Evolutionary conservation across 2,113 vertebrate genomes (phyloP).

Genomic region (Pachypanchax playfairii): DNA sequence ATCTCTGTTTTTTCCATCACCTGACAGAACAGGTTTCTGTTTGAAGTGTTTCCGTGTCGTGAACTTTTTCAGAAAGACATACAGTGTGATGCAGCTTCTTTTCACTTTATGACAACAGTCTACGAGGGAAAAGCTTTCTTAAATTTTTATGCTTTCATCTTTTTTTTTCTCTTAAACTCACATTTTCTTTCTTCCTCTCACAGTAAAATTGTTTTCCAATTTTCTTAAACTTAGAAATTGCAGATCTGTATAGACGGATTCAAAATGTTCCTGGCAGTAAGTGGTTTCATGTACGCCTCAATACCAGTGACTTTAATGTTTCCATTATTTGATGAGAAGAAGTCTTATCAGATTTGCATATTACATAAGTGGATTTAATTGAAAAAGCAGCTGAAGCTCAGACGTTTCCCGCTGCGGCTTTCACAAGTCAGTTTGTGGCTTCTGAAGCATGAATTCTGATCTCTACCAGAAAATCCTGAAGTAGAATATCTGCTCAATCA

Average conservation of each 20-base stretch:
- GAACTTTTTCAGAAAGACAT: no score
- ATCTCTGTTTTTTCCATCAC: not conserved
- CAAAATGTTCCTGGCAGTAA: slow-evolving; percentile 70
- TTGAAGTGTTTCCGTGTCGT: not conserved
- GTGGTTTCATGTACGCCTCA: slow-evolving; percentile 59
- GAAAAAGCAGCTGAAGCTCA: slow-evolving; percentile 30
- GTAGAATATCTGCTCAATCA: no score
- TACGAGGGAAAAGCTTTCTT: no score
- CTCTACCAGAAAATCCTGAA: no score
- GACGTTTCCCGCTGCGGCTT: slow-evolving; percentile 38
- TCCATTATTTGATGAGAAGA: slow-evolving; percentile 35
- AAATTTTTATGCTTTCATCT: no score
- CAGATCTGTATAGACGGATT: slow-evolving; percentile 50
- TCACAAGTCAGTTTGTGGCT: slow-evolving; percentile 27
- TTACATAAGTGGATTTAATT: slow-evolving; percentile 60
- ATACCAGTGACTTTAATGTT: slow-evolving; percentile 50
- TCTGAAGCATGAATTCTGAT: no score
- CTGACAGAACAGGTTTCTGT: slow-evolving; percentile 27
- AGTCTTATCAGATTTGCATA: slow-evolving; percentile 61
- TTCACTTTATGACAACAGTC: no score
- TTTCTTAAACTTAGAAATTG: slow-evolving; percentile 61
- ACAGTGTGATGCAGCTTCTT: no score
- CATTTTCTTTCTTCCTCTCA: no score
- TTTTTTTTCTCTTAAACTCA: no score
- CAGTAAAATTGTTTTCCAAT: slow-evolving; percentile 48